These are phyloP conservation scores for Scrobipalpa atriplicella DNA, from an alignment of 2,888 invertebrate species.

Conservation along the genomic window DNA sequence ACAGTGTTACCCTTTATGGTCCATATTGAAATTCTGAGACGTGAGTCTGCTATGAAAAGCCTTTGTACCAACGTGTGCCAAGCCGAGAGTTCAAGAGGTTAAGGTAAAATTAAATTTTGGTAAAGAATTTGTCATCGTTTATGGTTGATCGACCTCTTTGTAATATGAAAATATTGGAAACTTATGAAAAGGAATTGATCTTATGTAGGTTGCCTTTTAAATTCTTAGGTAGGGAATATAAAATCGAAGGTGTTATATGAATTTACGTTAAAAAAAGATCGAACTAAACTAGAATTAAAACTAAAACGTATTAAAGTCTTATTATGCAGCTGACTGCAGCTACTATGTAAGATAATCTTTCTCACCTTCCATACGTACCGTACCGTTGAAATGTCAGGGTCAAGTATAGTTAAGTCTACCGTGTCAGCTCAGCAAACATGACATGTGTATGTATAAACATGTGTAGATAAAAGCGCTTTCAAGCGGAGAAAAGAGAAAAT, in stretches of 20 bases:
- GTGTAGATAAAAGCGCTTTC: background rate
- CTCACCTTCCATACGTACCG: background rate
- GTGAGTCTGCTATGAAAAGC: constrained; percentile 36
- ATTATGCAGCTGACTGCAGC: background rate
- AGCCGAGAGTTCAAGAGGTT: constrained; percentile 29
- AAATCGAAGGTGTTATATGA: no score
- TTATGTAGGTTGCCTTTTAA: no score
- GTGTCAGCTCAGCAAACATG: background rate
- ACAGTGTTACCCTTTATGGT: constrained; percentile 44
- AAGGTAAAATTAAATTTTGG: constrained; percentile 17
- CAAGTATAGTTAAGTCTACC: background rate
- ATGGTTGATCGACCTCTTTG: no score
- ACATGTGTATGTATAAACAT: constrained; percentile 1
- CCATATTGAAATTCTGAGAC: constrained; percentile 57
- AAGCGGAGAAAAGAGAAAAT: constrained; percentile 9
- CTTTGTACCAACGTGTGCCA: constrained; percentile 25
- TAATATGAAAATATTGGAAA: no score
- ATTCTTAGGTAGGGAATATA: no score
- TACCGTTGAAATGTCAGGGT: background rate
- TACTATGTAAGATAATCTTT: background rate
- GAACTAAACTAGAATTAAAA: no score
- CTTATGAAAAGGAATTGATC: no score
- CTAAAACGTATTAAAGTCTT: no score
- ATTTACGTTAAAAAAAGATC: no score
- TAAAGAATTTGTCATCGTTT: constrained; percentile 14